Evolutionary conservation across 2,113 vertebrate species (phyloP).

Genomic region (Antigone vipio): DNA sequence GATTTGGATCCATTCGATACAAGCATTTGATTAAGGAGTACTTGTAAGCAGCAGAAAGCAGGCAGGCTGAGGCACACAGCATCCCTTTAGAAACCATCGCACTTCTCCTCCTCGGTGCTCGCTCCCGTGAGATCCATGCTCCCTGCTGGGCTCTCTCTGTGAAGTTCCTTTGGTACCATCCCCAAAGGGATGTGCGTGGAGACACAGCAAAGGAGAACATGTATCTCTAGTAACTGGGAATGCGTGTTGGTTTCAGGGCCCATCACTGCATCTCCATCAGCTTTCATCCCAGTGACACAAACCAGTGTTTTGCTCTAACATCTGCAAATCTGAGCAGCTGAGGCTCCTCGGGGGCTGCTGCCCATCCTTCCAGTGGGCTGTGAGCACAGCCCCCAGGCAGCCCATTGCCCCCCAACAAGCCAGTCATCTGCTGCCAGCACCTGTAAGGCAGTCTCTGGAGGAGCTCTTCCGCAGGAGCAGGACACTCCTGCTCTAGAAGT

Average conservation of each 20-base stretch:
- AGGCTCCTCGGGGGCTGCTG: not conserved
- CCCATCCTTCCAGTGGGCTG: not conserved
- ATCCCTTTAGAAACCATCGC: not conserved
- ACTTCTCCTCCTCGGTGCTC: not conserved
- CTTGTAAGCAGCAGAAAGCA: not conserved
- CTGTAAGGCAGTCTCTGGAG: rapidly evolving
- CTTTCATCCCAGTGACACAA: not conserved
- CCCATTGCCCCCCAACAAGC: rapidly evolving
- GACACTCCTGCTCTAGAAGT: not conserved
- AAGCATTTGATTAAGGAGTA: not conserved
- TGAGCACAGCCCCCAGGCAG: not conserved
- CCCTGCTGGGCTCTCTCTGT: not conserved
- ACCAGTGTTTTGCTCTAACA: not conserved
- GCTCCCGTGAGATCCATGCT: not conserved
- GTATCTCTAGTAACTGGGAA: not conserved
- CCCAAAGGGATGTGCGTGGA: rapidly evolving
- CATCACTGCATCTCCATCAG: not conserved
- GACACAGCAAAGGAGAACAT: not conserved
- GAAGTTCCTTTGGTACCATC: not conserved
- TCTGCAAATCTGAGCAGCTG: not conserved
- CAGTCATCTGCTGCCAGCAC: not conserved
- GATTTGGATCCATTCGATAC: not conserved
- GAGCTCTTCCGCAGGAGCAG: not conserved
- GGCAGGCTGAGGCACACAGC: not conserved
- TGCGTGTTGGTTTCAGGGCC: not conserved